These are phyloP conservation scores for Phania funesta DNA, from an alignment of 2,888 invertebrate genomes.

Conservation along the genomic window DNA sequence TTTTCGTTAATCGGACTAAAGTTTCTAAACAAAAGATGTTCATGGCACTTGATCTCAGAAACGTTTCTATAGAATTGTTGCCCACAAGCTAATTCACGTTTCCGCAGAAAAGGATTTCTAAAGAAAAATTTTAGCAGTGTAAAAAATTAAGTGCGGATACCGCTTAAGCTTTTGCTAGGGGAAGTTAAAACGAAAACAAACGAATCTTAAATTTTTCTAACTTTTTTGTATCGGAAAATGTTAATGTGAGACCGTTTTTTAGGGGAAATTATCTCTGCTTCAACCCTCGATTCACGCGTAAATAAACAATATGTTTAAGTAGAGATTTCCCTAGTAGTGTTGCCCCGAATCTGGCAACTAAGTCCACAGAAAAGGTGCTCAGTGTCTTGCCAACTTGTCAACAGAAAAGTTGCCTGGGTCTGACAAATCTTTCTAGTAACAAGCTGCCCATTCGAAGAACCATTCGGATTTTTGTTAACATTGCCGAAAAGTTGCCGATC, in stretches of 20 bases:
- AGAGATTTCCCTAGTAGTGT: neutral
- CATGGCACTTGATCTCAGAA: too few relatives aligned
- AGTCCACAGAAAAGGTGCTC: neutral
- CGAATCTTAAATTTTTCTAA: too few relatives aligned
- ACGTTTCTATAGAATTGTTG: neutral
- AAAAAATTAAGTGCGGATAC: too few relatives aligned
- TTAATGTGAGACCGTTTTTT: too few relatives aligned
- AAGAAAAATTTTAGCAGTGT: too few relatives aligned
- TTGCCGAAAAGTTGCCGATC: neutral
- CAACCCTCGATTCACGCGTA: too few relatives aligned
- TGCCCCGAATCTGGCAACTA: neutral
- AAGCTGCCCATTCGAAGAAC: neutral
- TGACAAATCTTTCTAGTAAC: neutral
- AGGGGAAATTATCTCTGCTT: too few relatives aligned
- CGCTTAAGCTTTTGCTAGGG: too few relatives aligned
- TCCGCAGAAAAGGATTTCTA: neutral
- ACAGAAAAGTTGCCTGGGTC: neutral
- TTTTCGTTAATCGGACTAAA: neutral
- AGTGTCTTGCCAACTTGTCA: neutral
- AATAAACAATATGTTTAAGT: neutral
- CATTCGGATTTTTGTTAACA: neutral
- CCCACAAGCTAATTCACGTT: neutral
- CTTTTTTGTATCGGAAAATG: too few relatives aligned
- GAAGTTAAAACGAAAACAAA: too few relatives aligned
- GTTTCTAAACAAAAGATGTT: neutral